Evolutionary conservation across 2,888 invertebrate species (phyloP).

Genomic region (Coenonympha arcania): DNA sequence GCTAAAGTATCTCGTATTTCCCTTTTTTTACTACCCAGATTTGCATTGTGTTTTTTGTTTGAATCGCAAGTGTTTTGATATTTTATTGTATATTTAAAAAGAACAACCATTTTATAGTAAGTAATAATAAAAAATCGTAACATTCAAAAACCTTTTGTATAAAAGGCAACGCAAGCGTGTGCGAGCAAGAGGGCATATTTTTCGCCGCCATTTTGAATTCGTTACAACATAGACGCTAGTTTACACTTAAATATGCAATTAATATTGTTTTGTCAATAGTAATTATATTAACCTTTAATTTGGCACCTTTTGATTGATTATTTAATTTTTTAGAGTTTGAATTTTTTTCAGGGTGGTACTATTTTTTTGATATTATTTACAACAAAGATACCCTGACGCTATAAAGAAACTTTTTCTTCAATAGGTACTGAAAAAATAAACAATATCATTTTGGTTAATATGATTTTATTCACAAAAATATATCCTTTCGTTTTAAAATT

Average conservation of each 20-base stretch:
- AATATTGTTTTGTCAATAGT: conserved; percentile 6
- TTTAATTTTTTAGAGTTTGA: not conserved
- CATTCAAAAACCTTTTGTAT: not conserved
- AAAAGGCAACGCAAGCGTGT: too few relatives aligned
- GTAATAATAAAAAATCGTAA: not conserved
- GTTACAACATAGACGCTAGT: too few relatives aligned
- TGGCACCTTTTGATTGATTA: conserved; percentile 22
- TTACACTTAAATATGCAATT: conserved; percentile 2
- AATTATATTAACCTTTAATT: conserved; percentile 10
- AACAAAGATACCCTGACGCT: conserved; percentile 30
- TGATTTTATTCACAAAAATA: conserved; percentile 34
- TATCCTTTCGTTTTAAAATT: conserved; percentile 19
- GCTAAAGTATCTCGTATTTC: conserved; percentile 4
- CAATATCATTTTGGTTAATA: conserved; percentile 3
- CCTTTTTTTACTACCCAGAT: not conserved
- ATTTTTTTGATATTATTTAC: conserved; percentile 20
- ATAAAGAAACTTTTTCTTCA: conserved; percentile 14
- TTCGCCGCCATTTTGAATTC: too few relatives aligned
- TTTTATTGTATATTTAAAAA: not conserved
- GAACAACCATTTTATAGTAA: not conserved
- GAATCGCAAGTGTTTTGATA: not conserved
- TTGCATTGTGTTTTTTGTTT: not conserved
- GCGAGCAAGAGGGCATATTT: too few relatives aligned
- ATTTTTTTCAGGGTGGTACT: conserved; percentile 5
- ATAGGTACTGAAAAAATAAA: conserved; percentile 15